Evolutionary conservation across 2,888 invertebrate genomes (phyloP).

Genomic region (Antitype chi): DNA sequence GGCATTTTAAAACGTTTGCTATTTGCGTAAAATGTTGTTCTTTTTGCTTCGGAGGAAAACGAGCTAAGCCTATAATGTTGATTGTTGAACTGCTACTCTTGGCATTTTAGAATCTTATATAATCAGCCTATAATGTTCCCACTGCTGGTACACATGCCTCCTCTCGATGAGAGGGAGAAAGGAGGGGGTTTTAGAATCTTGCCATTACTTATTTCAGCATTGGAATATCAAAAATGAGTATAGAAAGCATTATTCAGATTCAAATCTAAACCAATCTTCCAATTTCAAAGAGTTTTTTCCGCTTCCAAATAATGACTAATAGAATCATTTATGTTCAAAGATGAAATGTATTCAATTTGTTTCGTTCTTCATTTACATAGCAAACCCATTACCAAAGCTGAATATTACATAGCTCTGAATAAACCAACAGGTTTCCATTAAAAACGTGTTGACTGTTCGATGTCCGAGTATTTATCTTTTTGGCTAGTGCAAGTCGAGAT

Average conservation of each 20-base stretch:
- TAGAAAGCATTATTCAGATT: not conserved
- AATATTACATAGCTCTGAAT: constrained; percentile 64
- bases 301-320: constrained; percentile 42
- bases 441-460: constrained; percentile 65
- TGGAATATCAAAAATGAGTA: not conserved
- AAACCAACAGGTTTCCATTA: constrained; percentile 66
- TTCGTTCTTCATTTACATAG: constrained; percentile 62
- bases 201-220: not conserved
- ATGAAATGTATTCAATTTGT: constrained; percentile 62
- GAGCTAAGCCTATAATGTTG: not conserved
- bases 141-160: too few species aligned
- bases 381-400: constrained; percentile 60
- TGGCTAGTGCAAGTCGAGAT: constrained; percentile 32
- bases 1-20: constrained; percentile 28
- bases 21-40: constrained; percentile 30
- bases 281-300: constrained; percentile 26
- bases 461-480: constrained; percentile 46
- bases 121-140: too few species aligned
- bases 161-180: too few species aligned
- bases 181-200: not conserved
- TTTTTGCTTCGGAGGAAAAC: constrained; percentile 7
- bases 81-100: not conserved
- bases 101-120: not conserved
- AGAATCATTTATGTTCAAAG: constrained; percentile 55
- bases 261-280: constrained; percentile 12